Conservation (phyloP, 2,888 invertebrate genomes). For the Perizoma affinitatum region DNA sequence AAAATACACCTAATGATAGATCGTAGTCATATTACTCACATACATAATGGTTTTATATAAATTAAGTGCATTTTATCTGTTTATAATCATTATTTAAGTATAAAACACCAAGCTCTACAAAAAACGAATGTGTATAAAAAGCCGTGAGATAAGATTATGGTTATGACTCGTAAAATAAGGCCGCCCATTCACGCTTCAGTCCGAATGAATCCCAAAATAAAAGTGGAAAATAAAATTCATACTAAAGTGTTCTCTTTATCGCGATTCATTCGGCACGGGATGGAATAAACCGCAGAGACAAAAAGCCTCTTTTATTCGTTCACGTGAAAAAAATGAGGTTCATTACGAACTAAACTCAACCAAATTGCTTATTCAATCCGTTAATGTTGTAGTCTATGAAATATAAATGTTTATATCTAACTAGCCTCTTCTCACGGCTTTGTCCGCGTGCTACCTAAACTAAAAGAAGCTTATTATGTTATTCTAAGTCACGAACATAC, state of each 20-base stretch:
- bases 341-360: constrained; percentile 3
- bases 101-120: constrained; percentile 8
- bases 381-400: background rate
- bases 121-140: constrained; percentile 12
- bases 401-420: background rate
- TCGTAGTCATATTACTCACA: too few species aligned
- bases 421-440: too few species aligned
- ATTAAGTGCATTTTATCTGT: background rate
- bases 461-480: too few species aligned
- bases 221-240: constrained; percentile 51
- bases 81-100: background rate
- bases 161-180: constrained; percentile 37
- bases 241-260: constrained; percentile 50
- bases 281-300: constrained; percentile 55
- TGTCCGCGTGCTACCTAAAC: too few species aligned
- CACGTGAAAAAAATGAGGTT: constrained; percentile 46
- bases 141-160: constrained; percentile 30
- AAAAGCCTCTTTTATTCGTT: constrained; percentile 68
- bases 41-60: background rate
- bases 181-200: constrained; percentile 29
- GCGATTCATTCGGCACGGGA: constrained; percentile 44
- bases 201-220: constrained; percentile 42
- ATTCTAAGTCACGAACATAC: too few species aligned
- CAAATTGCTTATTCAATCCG: background rate
- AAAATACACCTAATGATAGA: too few species aligned